Conservation (phyloP, 23 tunicate species). For the Styela clava region DNA sequence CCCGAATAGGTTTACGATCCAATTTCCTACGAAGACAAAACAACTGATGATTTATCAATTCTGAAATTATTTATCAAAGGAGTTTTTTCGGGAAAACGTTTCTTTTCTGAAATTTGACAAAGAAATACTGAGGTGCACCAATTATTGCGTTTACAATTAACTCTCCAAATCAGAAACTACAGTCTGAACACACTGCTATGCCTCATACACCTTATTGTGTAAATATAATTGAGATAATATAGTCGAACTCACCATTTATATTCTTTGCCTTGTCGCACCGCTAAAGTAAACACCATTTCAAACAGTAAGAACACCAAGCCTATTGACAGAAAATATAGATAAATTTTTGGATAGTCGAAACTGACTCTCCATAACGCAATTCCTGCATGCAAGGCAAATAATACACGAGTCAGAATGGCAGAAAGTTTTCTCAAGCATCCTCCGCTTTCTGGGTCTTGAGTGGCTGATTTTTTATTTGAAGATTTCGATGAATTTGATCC, state of each 20-base stretch:
- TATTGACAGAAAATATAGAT: slow-evolving; percentile 51
- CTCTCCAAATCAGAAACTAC: too few species aligned
- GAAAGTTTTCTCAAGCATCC: slow-evolving; percentile 18
- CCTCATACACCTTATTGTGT: too few species aligned
- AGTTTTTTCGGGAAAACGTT: too few species aligned
- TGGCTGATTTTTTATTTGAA: background rate
- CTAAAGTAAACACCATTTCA: slow-evolving; percentile 76
- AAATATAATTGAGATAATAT: too few species aligned
- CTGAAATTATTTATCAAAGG: too few species aligned
- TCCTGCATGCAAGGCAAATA: slow-evolving; percentile 70
- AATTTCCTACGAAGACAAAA: too few species aligned
- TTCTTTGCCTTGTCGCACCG: slow-evolving; percentile 82
- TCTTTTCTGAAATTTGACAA: too few species aligned
- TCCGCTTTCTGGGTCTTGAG: background rate
- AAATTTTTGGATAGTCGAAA: slow-evolving; percentile 22
- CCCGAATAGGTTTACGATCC: too few species aligned
- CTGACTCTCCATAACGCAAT: slow-evolving; percentile 86
- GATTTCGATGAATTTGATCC: background rate
- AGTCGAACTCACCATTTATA: slow-evolving; percentile 83
- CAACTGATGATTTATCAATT: too few species aligned
- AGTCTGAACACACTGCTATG: too few species aligned
- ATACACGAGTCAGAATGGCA: slow-evolving; percentile 63
- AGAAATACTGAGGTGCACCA: too few species aligned
- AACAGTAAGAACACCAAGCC: slow-evolving; percentile 62
- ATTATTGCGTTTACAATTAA: too few species aligned